Percentiles rank a stretch among this genome's conserved stretches.
Evolutionary conservation across 2,888 invertebrate species (phyloP).

Genomic region (Mesorhabditis sp.): DNA sequence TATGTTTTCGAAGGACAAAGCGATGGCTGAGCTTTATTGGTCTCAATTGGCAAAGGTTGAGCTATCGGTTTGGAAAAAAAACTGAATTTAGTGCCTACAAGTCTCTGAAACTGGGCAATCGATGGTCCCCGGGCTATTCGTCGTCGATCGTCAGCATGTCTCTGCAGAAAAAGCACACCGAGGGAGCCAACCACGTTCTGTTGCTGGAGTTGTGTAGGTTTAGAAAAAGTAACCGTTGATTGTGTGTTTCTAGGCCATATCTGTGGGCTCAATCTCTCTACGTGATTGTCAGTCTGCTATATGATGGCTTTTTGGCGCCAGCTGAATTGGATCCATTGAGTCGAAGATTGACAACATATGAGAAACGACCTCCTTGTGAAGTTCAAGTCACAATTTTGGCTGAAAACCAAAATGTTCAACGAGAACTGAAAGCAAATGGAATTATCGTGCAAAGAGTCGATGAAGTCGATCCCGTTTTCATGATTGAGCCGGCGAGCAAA

Average conservation of each 20-base stretch:
- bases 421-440: constrained; percentile 83
- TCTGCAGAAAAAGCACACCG: constrained; percentile 82
- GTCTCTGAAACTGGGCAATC: constrained; percentile 11
- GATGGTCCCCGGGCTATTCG: constrained; percentile 50
- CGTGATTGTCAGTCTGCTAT: constrained; percentile 84
- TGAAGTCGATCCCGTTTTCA: constrained; percentile 83
- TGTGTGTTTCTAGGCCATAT: constrained; percentile 68
- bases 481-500: constrained; percentile 93
- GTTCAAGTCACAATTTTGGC: constrained; percentile 97
- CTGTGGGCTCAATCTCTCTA: constrained; percentile 98
- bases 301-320: constrained; percentile 90
- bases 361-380: constrained; percentile 96
- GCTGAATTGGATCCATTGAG: constrained; percentile 96
- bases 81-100: neutral
- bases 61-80: constrained; percentile 15
- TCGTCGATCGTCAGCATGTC: constrained; percentile 62
- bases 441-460: constrained; percentile 83
- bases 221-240: constrained; percentile 62
- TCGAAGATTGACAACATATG: constrained; percentile 79
- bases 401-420: constrained; percentile 83
- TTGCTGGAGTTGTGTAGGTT: constrained; percentile 46
- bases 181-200: constrained; percentile 67
- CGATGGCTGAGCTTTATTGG: constrained; percentile 44
- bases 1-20: constrained; percentile 45
- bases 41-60: constrained; percentile 41